These are phyloP conservation scores for Oryzias melastigma DNA, from an alignment of 2,113 vertebrate species.

Conservation along the genomic window DNA sequence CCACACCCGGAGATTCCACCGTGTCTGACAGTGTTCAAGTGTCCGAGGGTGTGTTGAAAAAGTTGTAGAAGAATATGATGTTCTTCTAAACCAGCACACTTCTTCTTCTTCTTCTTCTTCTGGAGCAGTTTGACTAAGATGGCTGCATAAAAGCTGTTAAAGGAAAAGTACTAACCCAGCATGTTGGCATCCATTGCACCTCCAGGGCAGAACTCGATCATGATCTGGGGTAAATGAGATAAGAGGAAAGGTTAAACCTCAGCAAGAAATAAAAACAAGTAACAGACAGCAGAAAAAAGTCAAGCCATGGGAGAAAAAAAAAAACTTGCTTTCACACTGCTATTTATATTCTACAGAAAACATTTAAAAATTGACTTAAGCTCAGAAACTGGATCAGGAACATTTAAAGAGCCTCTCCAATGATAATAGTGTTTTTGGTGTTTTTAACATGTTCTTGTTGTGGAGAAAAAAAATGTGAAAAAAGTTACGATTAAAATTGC, in stretches of 20 bases:
- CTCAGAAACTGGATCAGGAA: no score
- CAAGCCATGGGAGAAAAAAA: background rate
- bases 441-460: no score
- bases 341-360: no score
- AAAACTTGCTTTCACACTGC: no score
- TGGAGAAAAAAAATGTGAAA: no score
- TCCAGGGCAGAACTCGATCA: constrained; percentile 96
- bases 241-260: constrained; percentile 5
- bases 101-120: no score
- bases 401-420: no score
- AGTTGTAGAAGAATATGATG: background rate
- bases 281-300: background rate
- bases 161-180: constrained; percentile 74
- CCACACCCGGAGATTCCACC: constrained; percentile 45
- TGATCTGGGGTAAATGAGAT: constrained; percentile 79
- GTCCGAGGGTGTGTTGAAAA: background rate
- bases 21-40: constrained; percentile 17
- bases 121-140: no score
- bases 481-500: no score
- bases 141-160: no score
- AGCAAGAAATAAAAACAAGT: background rate
- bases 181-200: constrained; percentile 89
- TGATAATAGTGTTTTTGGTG: no score
- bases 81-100: background rate
- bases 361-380: no score